Base-by-base conservation (phyloP, 2,113 vertebrate genomes). In the Hystrix brachyura region DNA sequence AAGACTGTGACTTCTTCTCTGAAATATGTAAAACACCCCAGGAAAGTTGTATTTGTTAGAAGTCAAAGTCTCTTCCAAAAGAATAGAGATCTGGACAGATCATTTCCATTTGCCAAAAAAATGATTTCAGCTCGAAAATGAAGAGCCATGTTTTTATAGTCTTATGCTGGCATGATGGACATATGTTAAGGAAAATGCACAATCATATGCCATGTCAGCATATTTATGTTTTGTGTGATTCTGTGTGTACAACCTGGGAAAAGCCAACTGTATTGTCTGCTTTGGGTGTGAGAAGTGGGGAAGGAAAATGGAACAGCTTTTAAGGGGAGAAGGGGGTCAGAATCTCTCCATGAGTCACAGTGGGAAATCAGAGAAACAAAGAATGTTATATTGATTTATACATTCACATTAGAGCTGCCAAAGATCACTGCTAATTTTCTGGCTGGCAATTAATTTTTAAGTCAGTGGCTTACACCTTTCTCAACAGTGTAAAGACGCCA, bases 71-170 rank as follows among this genome's bases (percentile, higher is more conserved):
- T 90, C 53, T 57, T 38, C 19, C 55, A 64, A 92, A 85, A 62
- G 1, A 55, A 29, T 34, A 83, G 29, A 86, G 15, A 86, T 91
- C 72, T 92, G 64, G 46, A 74, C 38, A 62, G 69, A 19, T 94
- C 94, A 84, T 81, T 97, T 78, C 9, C n/a, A 46, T 96, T 97
- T 98, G 93, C 71, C 96, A 96, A 95, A 96, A 69, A 59, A 80
- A 7, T 43, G 71, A 87, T 79, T 85, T 97, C 74, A 29, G 27
- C 72, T 91, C 94, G 60, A 94, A 87, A 96, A 76, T 1, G 25
- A 23, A 84, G 15, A 91, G 43, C 21, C 12, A 12, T 92, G 11
- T 78, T 87, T 90, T 90, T 88, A 55, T 6, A 79, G 25, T 80
- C 57, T 78, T 71, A 43, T 92, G n/a, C 29, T 97, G 78, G 9